Evolutionary conservation across 2,113 vertebrate species (phyloP).

Genomic region (Sphyrna mokarran): DNA sequence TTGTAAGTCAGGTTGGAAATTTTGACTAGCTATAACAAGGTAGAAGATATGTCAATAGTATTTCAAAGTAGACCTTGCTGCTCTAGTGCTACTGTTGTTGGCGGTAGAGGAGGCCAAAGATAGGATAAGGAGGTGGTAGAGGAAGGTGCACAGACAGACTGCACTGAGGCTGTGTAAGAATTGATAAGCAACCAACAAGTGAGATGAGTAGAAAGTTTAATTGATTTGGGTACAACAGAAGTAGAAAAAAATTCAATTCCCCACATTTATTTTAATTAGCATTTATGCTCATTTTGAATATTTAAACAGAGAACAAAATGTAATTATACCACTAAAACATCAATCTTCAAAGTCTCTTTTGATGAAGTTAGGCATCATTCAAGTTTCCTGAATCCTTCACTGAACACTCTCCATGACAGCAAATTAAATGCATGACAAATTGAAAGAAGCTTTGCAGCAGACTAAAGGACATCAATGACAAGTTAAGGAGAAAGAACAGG

Average conservation of each 20-base stretch:
- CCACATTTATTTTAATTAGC: background rate
- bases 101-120: background rate
- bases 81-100: background rate
- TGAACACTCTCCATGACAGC: background rate
- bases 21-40: no score
- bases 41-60: no score
- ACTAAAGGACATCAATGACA: background rate
- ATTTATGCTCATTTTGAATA: background rate
- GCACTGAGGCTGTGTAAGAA: background rate
- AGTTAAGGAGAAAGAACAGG: background rate
- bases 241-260: background rate
- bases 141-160: background rate
- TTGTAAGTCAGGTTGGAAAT: no score
- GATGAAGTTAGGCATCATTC: background rate
- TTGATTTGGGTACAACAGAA: background rate
- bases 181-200: background rate
- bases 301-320: background rate
- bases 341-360: background rate
- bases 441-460: background rate
- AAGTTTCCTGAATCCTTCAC: background rate
- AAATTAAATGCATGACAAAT: background rate
- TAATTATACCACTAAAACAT: background rate
- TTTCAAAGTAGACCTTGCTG: no score
- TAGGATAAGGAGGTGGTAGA: background rate
- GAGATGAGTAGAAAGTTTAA: background rate